phyloP scores from a whole-genome alignment of 2,113 vertebrate genomes.

The Macaca nemestrina region DNA sequence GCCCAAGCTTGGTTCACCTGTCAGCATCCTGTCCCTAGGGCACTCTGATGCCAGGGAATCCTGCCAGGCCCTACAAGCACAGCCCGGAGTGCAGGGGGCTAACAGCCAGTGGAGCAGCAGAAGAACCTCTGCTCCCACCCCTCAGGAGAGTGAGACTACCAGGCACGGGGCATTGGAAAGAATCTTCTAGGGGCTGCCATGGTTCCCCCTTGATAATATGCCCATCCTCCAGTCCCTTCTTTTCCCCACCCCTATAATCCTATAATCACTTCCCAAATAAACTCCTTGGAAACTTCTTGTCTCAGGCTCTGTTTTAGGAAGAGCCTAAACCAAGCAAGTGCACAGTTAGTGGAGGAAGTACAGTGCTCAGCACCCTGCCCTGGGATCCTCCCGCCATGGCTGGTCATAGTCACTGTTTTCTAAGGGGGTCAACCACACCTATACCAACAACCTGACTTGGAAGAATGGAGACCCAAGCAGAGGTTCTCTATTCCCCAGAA shows the following conservation, averaged over 20 bases:
- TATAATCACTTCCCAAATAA: background rate
- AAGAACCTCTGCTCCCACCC: background rate
- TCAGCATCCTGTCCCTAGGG: background rate
- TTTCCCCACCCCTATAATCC: background rate
- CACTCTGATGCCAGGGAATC: background rate
- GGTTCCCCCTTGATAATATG: accelerated
- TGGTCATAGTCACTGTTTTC: background rate
- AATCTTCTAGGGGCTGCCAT: background rate
- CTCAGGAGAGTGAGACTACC: too few relatives aligned
- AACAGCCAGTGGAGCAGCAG: background rate
- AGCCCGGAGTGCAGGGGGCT: background rate
- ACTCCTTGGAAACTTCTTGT: background rate
- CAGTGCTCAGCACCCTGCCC: background rate
- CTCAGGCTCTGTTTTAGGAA: background rate
- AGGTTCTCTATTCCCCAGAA: background rate
- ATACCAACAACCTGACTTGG: accelerated
- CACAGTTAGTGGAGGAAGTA: background rate
- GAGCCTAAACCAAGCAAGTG: too few relatives aligned
- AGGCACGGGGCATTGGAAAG: background rate
- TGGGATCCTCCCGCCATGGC: background rate
- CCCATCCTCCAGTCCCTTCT: background rate
- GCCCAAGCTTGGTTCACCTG: accelerated
- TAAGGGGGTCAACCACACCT: too few relatives aligned
- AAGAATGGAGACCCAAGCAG: background rate
- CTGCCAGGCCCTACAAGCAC: too few relatives aligned